These are phyloP conservation scores for Drosophila mojavensis DNA, from an alignment of 1,140 invertebrate species.

Conservation along the genomic window DNA sequence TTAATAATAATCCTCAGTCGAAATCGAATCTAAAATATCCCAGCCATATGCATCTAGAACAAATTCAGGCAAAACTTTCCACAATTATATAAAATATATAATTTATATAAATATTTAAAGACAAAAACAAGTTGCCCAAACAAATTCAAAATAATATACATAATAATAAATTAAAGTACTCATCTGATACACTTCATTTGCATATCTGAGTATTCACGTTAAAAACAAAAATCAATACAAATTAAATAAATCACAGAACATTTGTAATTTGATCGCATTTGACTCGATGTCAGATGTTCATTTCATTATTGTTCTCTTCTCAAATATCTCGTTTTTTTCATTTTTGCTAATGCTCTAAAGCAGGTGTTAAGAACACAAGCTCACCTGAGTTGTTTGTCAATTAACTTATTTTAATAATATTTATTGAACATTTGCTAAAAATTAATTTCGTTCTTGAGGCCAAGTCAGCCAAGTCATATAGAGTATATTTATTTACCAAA, in stretches of 20 bases:
- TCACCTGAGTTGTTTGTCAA: not conserved
- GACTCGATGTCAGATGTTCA: not conserved
- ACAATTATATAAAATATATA: too few relatives aligned
- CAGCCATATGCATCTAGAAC: too few relatives aligned
- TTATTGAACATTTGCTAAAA: not conserved
- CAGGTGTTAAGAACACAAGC: not conserved
- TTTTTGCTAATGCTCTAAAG: not conserved
- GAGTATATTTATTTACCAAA: conserved; percentile 1
- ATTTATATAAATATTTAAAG: too few relatives aligned
- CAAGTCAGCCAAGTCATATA: not conserved
- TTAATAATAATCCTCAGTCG: too few relatives aligned
- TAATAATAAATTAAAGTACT: too few relatives aligned
- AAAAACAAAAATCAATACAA: not conserved
- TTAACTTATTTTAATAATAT: not conserved
- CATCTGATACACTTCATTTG: too few relatives aligned
- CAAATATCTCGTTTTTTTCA: not conserved
- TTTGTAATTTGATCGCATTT: not conserved
- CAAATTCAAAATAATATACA: too few relatives aligned
- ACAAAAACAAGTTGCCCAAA: too few relatives aligned
- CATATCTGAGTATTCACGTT: not conserved
- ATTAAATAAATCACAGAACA: conserved; percentile 3
- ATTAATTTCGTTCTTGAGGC: not conserved
- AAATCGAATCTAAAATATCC: too few relatives aligned
- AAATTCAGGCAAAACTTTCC: too few relatives aligned
- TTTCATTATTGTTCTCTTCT: not conserved